Percentiles rank a stretch among this genome's conserved stretches.
Evolutionary conservation across 2,888 invertebrate genomes (phyloP).

Genomic region (Tetrapedia diversipes): DNA sequence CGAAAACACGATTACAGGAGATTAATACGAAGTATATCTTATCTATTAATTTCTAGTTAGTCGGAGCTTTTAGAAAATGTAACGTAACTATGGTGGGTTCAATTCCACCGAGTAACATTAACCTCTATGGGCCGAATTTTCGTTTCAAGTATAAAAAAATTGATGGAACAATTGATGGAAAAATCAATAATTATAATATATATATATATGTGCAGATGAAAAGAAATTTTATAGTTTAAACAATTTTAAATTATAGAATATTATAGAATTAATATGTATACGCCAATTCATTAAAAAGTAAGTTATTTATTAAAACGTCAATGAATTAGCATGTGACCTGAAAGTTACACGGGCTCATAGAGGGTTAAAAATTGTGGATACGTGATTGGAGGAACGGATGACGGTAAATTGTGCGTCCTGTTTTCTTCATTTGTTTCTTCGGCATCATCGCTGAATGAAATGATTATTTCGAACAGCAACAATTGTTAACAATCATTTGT

Average conservation of each 20-base stretch:
- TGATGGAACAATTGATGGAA: too few species aligned
- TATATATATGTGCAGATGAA: too few species aligned
- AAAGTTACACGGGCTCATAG: too few species aligned
- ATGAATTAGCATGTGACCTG: too few species aligned
- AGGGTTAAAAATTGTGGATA: not conserved
- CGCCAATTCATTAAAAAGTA: too few species aligned
- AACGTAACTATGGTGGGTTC: not conserved
- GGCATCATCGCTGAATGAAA: not conserved
- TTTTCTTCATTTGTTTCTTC: not conserved
- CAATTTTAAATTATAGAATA: too few species aligned
- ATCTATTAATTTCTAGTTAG: not conserved
- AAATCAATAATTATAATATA: too few species aligned
- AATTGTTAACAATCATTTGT: not conserved
- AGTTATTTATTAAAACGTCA: too few species aligned
- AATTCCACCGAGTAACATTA: not conserved
- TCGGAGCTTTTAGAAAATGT: not conserved
- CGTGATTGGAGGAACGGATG: not conserved
- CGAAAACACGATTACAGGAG: not conserved
- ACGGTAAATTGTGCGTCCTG: constrained; percentile 15
- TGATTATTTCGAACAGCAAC: not conserved
- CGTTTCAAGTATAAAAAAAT: too few species aligned
- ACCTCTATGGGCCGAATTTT: too few species aligned
- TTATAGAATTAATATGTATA: too few species aligned
- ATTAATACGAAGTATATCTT: not conserved
- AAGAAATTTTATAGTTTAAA: too few species aligned